Evolutionary conservation across 2,888 invertebrate genomes (phyloP), one percentile per base, ranked within the genome.

Genomic region (Microdon myrmicae): DNA sequence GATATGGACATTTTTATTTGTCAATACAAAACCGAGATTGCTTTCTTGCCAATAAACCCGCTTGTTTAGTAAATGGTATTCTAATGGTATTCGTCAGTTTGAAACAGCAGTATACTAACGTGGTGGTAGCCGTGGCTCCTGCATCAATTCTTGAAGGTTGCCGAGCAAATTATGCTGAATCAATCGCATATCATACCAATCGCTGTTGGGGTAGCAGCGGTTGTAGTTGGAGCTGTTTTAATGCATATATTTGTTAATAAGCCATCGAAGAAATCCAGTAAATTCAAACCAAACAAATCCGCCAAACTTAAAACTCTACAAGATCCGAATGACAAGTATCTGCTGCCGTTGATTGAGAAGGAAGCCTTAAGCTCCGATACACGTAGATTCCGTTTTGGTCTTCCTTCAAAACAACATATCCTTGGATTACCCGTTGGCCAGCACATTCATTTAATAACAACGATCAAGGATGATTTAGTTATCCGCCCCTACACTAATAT

Each of bases 401-500:
- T 99, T 48, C 96, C 97, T 5, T 88, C 92, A 12, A 80, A 87
- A 7, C 86, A 94, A 67, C 97, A 98, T 82, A 86, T 96, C 47
- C 83, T 99, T 59, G 98, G 96, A 83, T 79, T 94, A 53, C 92
- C 92, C 2, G 84, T 90, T 73, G 98, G 98, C 9, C 96, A 98
- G 76, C 98, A 99, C 76, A 90, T 99, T 64, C 95, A 96, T 81
- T 82, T 99, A 71, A 92, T 92, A 26, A 94, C 93, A 1, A 90
- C 86, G 73, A 87, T 97, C 58, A 88, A 89, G 73, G 94, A 90
- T 71, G 91, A 96, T 72, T 82, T 97, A 29, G 88, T 96, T 17
- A 94, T 98, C 70, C 87, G 99, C 61, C 90, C 99, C 0, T 99
- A 99, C 80, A 99, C 99, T 4, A 2, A 94, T 97, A 2, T 91